Evolutionary conservation across 1,140 invertebrate genomes (phyloP).

Genomic region (Portunus trituberculatus): DNA sequence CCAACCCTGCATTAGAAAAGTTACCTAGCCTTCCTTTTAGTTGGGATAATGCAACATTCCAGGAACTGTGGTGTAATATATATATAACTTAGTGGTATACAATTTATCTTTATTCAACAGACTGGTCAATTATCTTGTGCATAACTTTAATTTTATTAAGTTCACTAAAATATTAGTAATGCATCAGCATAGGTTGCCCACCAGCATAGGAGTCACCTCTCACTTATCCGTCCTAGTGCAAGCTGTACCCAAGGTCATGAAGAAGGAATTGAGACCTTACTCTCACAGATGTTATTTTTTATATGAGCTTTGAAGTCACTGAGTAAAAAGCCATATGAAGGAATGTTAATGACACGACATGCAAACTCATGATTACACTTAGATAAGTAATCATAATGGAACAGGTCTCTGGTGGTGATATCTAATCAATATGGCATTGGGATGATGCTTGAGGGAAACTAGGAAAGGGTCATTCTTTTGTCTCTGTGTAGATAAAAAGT

Average conservation of each 20-base stretch:
- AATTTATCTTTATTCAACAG: not conserved
- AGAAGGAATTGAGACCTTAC: not conserved
- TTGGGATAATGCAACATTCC: conserved; percentile 57
- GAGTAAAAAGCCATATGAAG: not conserved
- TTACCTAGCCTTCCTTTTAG: conserved; percentile 15
- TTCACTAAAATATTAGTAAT: not conserved
- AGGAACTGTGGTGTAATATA: conserved; percentile 46
- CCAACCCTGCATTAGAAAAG: conserved; percentile 51
- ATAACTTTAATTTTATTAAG: not conserved
- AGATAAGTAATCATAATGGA: not conserved
- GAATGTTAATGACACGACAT: not conserved
- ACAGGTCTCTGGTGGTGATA: not conserved
- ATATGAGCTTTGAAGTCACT: not conserved
- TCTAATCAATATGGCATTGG: not conserved
- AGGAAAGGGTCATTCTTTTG: not conserved
- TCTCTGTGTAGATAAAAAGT: not conserved
- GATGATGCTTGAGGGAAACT: not conserved
- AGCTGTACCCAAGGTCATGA: not conserved
- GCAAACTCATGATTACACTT: not conserved
- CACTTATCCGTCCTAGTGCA: conserved; percentile 37
- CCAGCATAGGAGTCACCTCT: conserved; percentile 37
- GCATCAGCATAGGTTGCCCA: conserved; percentile 1
- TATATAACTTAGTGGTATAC: not conserved
- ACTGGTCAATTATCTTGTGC: not conserved
- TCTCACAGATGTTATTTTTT: not conserved